phyloP scores from a whole-genome alignment of 2,113 vertebrate genomes.

The Rhea americana region DNA sequence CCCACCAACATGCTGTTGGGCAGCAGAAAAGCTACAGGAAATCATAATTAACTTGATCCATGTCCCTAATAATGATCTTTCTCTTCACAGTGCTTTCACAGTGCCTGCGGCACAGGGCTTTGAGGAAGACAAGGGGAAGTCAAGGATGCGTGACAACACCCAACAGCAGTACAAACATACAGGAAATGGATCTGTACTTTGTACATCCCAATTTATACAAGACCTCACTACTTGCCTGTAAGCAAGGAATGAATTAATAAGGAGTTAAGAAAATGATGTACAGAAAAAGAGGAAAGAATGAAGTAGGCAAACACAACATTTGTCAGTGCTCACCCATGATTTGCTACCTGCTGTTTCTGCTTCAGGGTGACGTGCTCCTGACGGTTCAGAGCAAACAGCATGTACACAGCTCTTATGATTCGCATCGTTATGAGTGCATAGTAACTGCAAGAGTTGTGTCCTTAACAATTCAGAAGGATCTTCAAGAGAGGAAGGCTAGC shows the following conservation, averaged over 20 bases:
- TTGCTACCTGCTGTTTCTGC: constrained; percentile 35
- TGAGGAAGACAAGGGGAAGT: background rate
- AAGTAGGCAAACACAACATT: background rate
- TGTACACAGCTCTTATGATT: background rate
- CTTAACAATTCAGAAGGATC: background rate
- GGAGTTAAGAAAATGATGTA: background rate
- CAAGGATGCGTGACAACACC: background rate
- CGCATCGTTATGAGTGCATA: background rate
- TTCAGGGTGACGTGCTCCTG: background rate
- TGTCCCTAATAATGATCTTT: constrained; percentile 5
- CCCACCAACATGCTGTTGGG: background rate
- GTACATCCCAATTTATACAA: constrained; percentile 40
- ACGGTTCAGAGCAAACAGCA: constrained; percentile 7
- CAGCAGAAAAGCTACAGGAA: constrained; percentile 27
- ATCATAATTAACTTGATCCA: constrained; percentile 7
- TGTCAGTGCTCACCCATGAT: background rate
- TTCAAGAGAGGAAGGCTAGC: constrained; percentile 36
- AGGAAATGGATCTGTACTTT: constrained; percentile 6
- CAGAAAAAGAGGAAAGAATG: background rate
- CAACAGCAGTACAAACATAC: constrained; percentile 18
- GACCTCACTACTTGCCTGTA: constrained; percentile 33
- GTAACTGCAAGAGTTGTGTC: background rate
- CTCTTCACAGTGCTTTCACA: constrained; percentile 41
- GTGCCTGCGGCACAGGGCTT: background rate
- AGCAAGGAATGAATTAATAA: constrained; percentile 28